Conservation (phyloP, 2,888 invertebrate species). For the Athrips mouffetella region DNA sequence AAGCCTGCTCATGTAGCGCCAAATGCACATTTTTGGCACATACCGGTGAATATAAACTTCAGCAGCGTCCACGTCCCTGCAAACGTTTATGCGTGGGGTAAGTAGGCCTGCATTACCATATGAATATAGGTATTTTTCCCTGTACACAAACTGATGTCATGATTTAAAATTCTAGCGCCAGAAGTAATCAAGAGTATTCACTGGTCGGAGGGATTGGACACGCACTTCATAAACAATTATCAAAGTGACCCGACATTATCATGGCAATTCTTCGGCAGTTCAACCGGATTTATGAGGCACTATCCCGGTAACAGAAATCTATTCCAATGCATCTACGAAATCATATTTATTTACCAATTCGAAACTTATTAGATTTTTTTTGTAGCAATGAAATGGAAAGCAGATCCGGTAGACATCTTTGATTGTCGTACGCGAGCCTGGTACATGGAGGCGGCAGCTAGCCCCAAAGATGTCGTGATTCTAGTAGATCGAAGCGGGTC, state of each 20-base stretch:
- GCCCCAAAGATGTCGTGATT: constrained; percentile 94
- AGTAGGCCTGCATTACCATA: no score
- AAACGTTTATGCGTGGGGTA: constrained; percentile 94
- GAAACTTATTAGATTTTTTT: constrained; percentile 14
- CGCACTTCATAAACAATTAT: constrained; percentile 92
- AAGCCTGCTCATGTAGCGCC: constrained; percentile 81
- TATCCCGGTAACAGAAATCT: constrained; percentile 87
- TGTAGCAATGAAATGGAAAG: constrained; percentile 86
- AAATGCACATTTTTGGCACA: constrained; percentile 88
- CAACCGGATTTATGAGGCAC: constrained; percentile 97
- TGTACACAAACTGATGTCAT: neutral
- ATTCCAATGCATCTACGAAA: neutral
- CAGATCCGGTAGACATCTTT: constrained; percentile 92
- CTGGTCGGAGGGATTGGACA: constrained; percentile 96
- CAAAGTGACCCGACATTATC: constrained; percentile 91
- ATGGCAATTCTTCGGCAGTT: constrained; percentile 99
- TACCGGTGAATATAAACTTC: constrained; percentile 85
- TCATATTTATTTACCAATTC: neutral
- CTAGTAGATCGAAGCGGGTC: constrained; percentile 94
- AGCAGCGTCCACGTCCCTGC: constrained; percentile 97
- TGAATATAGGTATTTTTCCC: no score
- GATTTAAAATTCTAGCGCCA: constrained; percentile 74
- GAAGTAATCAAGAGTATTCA: constrained; percentile 94
- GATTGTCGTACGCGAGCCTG: constrained; percentile 96
- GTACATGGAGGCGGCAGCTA: constrained; percentile 98